Evolutionary conservation across 2,888 invertebrate species (phyloP), one percentile per base, ranked within the genome.

Genomic region (Euspilapteryx auroguttella): DNA sequence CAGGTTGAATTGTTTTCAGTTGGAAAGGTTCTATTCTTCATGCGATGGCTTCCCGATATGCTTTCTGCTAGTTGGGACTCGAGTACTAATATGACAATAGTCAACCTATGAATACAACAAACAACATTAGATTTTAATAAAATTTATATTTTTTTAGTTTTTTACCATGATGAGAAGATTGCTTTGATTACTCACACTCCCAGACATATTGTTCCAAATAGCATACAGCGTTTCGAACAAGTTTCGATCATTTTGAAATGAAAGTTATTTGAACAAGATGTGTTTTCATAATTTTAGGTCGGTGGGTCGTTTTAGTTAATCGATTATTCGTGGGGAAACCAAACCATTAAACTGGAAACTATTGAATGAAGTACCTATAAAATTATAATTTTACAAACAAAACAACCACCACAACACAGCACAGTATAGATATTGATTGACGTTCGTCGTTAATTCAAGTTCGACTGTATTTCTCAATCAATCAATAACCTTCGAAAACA

Each of bases 211-310:
- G 90, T 85, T 28, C 87, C 89, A 34, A 89, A 61, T 27, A 90
- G 65, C 91, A 91, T 91, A 46, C 87, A 89, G 56, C 85, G 85
- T 54, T 86, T 87, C 12, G 90, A 87, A 56, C 89, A 91, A 36
- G 86, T 85, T 61, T 91, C 91, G 47, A 91, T 85, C 90, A 91
- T 91, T 52, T 40, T 54, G 22, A 24, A 49, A n/a, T n/a, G n/a
- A n/a, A n/a, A n/a, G 55, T 56, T 47, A 58, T 55, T 65, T 61
- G 53, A 59, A 45, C n/a, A 13, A 13, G 13, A 13, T 7, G 4
- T 25, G 11, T n/a, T 9, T n/a, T 23, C 10, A 10, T n/a, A n/a
- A n/a, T n/a, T n/a, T n/a, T n/a, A n/a, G n/a, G n/a, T n/a, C n/a
- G n/a, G n/a, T n/a, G n/a, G n/a, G n/a, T n/a, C n/a, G n/a, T n/a